These are phyloP conservation scores for Triops longicaudatus DNA, from an alignment of 1,140 invertebrate genomes.

Conservation along the genomic window DNA sequence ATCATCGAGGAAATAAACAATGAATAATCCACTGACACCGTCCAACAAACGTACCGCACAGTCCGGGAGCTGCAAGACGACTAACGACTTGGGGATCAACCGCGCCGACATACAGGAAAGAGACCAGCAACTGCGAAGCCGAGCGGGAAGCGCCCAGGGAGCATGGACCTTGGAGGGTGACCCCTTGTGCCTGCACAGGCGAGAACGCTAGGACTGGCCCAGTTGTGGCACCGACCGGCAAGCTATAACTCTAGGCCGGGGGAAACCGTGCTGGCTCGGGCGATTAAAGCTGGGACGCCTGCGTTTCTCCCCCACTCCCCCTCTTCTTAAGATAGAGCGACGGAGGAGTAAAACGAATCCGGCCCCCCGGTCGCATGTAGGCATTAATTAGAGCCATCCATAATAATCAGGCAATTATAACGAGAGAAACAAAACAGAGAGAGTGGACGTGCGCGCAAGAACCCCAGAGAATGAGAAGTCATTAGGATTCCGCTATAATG, in stretches of 20 bases:
- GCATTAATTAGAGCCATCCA: constrained; percentile 15
- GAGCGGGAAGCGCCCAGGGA: no score
- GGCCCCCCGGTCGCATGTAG: constrained; percentile 8
- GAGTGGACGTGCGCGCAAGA: constrained; percentile 3
- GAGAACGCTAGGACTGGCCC: not conserved
- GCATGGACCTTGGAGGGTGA: not conserved
- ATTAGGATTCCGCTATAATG: not conserved
- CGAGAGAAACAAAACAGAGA: constrained; percentile 7
- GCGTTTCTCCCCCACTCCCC: not conserved
- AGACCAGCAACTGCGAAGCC: not conserved
- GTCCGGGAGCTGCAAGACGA: not conserved
- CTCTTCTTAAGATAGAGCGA: not conserved
- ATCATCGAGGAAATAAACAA: no score
- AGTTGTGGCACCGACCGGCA: not conserved
- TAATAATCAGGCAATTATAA: constrained; percentile 16
- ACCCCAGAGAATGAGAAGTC: not conserved
- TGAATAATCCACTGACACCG: no score
- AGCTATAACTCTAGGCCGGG: not conserved
- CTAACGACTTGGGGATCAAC: not conserved
- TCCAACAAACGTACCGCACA: not conserved
- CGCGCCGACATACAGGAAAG: not conserved
- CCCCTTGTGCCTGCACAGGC: not conserved
- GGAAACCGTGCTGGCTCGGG: not conserved
- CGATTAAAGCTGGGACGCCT: not conserved
- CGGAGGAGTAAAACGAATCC: not conserved